These are phyloP conservation scores for Protonibea diacanthus DNA, from an alignment of 2,797 vertebrate genomes.

Conservation along the genomic window DNA sequence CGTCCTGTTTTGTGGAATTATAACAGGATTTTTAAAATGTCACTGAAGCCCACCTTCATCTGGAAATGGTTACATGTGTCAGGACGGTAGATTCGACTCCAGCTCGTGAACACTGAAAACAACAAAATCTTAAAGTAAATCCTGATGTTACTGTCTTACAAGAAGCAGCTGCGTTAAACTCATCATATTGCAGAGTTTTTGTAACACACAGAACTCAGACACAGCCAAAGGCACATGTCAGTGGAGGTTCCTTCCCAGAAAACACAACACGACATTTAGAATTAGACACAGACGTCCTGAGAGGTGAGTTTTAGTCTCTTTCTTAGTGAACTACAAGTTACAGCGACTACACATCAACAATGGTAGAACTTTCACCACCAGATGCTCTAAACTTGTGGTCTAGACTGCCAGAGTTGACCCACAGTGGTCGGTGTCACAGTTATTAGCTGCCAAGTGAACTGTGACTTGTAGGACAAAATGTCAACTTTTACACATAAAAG, in stretches of 20 bases:
- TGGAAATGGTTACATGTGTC: constrained; percentile 75
- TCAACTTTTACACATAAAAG: constrained; percentile 6
- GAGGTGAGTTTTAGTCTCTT: constrained; percentile 17
- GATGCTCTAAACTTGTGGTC: neutral
- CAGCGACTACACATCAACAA: neutral
- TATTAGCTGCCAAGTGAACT: neutral
- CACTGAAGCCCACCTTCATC: constrained; percentile 72
- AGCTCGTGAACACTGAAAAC: constrained; percentile 48
- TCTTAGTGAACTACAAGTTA: constrained; percentile 12
- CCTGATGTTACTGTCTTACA: constrained; percentile 53
- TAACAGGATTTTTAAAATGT: constrained; percentile 60
- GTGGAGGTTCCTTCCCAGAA: constrained; percentile 32
- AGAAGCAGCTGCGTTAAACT: constrained; percentile 46
- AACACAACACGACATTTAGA: constrained; percentile 45
- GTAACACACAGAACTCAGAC: constrained; percentile 36
- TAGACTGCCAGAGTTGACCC: neutral
- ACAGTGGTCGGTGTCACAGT: neutral
- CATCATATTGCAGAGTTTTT: constrained; percentile 35
- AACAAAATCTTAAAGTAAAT: constrained; percentile 56
- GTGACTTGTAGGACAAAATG: neutral
- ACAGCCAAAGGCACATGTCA: constrained; percentile 45
- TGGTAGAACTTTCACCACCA: neutral
- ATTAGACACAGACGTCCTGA: constrained; percentile 34
- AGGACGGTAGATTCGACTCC: constrained; percentile 41
- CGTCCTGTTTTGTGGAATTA: constrained; percentile 56